Percentiles rank a stretch among this genome's conserved stretches.
phyloP scores from a whole-genome alignment of 2,113 vertebrate genomes.

The Macroglossus sobrinus region DNA sequence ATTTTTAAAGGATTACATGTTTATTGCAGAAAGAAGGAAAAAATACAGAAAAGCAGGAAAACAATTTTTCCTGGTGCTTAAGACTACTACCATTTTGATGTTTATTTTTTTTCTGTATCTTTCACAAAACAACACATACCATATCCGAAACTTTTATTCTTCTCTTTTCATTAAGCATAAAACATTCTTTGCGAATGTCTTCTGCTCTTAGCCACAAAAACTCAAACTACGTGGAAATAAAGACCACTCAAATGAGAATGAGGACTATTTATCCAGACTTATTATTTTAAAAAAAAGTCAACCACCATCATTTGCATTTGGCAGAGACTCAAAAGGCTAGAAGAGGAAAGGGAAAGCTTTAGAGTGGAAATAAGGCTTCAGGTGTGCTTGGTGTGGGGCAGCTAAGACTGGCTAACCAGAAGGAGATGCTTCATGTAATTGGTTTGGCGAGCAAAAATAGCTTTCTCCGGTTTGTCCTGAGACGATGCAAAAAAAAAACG shows the following conservation, averaged over 20 bases:
- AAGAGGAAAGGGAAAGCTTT: neutral
- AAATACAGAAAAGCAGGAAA: constrained; percentile 19
- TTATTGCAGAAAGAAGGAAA: neutral
- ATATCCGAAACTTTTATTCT: neutral
- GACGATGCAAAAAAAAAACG: neutral
- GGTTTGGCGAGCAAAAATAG: neutral
- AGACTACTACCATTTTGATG: neutral
- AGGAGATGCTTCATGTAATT: neutral
- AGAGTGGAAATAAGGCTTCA: neutral
- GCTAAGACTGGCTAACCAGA: neutral
- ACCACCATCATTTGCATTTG: neutral
- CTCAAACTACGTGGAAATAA: neutral
- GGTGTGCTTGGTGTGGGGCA: too few relatives aligned
- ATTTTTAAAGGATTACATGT: neutral
- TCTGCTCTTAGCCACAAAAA: neutral
- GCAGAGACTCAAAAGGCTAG: neutral
- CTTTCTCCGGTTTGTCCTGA: neutral
- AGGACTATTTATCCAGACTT: neutral
- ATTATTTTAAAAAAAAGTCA: neutral
- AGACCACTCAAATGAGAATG: neutral
- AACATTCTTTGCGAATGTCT: neutral
- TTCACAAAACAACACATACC: neutral
- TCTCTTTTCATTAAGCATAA: neutral
- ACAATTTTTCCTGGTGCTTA: neutral
- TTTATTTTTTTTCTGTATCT: neutral